Conservation (phyloP, 2,888 invertebrate species). For the Tipula helvola region DNA sequence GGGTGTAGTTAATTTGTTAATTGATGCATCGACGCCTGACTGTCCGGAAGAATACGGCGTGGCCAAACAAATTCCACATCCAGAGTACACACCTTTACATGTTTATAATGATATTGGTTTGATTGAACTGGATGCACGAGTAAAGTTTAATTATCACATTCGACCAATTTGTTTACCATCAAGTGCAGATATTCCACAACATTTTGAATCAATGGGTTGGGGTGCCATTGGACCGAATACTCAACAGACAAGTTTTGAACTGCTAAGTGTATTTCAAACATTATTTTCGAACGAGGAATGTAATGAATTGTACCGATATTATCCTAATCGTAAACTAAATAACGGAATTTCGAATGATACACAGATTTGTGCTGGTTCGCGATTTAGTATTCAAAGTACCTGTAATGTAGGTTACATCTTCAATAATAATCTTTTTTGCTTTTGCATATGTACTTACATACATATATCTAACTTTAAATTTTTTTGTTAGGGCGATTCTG, state of each 20-base stretch:
- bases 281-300: background rate
- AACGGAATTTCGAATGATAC: background rate
- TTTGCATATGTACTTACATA: background rate
- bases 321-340: background rate
- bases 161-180: background rate
- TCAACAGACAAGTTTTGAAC: background rate
- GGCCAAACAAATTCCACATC: background rate
- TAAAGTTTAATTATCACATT: background rate
- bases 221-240: background rate
- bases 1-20: background rate
- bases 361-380: background rate
- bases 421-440: background rate
- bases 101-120: background rate
- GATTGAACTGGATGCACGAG: background rate
- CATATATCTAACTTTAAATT: background rate
- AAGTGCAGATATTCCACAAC: background rate
- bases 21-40: background rate
- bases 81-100: background rate
- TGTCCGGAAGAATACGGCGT: background rate
- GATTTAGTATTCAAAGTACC: background rate
- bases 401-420: background rate
- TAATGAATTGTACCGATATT: background rate
- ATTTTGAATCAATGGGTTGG: background rate
- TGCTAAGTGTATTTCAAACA: background rate
- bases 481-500: conserved; percentile 43